Base-by-base conservation (phyloP, 2,797 vertebrate species). In the Galago senegalensis region DNA sequence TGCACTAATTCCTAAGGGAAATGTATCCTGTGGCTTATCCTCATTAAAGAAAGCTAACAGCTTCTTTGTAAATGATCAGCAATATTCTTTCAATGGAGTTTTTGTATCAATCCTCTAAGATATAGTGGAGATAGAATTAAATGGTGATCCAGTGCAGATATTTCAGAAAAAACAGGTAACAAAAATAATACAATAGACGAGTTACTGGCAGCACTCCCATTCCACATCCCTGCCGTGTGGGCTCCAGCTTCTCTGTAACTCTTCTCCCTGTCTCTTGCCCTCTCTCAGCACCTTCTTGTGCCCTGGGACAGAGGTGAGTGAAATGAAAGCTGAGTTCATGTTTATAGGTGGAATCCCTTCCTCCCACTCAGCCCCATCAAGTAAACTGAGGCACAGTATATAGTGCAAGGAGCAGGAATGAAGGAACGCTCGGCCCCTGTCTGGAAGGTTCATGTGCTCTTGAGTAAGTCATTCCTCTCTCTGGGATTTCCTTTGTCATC, bases 321-420 rank as follows among this genome's bases (percentile, higher is more conserved):
- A 70, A 25, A 12, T n/a, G 2, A 61, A 93, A 46, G 16, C 87
- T 61, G 14, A 88, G 20, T 14, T 29, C 9, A 0, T 23, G 20
- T 12, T 75, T 25, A 13, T 2, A 1, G 1, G 0, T 0, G 9
- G n/a, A 46, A 29, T 6, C 49, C 0, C 9, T 58, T 87, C 10
- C 53, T 82, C 56, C 8, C 4, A 16, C 29, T 87, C 29, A 86
- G 63, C 25, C 63, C 16, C 37, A 13, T 31, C 10, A 21, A 11
- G 46, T 82, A 93, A 91, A 75, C n/a, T 16, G 49, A 93, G 56
- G 46, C 53, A 31, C 21, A 5, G 13, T 1, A n/a, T 1, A n/a
- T 18, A 37, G 7, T 5, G 1, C 12, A 40, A 63, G 10, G 16
- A 73, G 14, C 53, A 40, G 60, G 20, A 20, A 14, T 14, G 23